Evolutionary conservation across 2,888 invertebrate species (phyloP).

Genomic region (Ophion ellenae): DNA sequence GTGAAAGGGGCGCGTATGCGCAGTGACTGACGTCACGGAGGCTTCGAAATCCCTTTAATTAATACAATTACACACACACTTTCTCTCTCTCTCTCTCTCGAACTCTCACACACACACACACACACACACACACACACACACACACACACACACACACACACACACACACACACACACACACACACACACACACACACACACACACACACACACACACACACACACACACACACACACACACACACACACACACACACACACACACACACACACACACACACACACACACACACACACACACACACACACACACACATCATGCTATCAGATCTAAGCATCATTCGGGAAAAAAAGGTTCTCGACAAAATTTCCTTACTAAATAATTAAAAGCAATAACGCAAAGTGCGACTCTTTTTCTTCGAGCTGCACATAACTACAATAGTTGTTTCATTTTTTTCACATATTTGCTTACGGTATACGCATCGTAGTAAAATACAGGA

Average conservation of each 20-base stretch:
- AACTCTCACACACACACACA: too few relatives aligned
- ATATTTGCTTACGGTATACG: too few relatives aligned
- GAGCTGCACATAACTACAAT: too few relatives aligned
- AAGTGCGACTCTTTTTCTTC: conserved; percentile 7
- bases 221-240: neutral
- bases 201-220: too few relatives aligned
- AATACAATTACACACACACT: conserved; percentile 64
- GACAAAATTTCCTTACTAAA: conserved; percentile 1
- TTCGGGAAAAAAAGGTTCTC: neutral
- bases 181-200: too few relatives aligned
- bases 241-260: neutral
- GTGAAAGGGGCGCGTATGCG: conserved; percentile 50
- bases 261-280: neutral
- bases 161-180: too few relatives aligned
- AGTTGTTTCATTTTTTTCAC: too few relatives aligned
- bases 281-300: neutral
- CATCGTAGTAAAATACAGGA: too few relatives aligned
- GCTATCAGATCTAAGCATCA: neutral
- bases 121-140: too few relatives aligned
- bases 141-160: too few relatives aligned
- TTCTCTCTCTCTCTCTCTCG: too few relatives aligned
- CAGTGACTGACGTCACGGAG: conserved; percentile 71
- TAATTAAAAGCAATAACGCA: conserved; percentile 5
- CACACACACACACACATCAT: neutral
- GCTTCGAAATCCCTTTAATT: conserved; percentile 77